A percentile compares a stretch with the other conserved stretches of the same genome.
Conservation (phyloP, 2,797 vertebrate species). For the Falco biarmicus region DNA sequence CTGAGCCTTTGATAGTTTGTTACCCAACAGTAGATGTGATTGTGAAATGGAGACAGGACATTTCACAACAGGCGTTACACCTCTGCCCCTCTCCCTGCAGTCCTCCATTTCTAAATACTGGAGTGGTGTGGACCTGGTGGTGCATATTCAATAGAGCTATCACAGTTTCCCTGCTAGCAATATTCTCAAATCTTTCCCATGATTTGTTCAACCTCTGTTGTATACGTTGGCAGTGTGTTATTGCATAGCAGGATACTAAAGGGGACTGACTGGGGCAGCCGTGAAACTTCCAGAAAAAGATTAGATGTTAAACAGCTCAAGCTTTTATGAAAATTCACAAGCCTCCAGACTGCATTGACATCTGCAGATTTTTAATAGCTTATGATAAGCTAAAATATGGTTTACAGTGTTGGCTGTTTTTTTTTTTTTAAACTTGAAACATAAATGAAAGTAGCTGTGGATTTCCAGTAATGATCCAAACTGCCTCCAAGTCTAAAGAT, state of each 20-base stretch:
- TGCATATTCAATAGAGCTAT: not conserved
- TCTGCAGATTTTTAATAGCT: not conserved
- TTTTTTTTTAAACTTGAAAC: not conserved
- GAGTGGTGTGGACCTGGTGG: not conserved
- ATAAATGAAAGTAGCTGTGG: not conserved
- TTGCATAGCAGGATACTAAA: not conserved
- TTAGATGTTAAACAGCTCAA: not conserved
- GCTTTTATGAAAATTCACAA: not conserved
- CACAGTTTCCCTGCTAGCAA: fast-evolving
- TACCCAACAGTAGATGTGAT: not conserved
- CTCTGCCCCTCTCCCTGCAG: not conserved
- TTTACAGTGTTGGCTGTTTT: not conserved
- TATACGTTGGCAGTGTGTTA: not conserved
- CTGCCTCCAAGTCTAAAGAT: not conserved
- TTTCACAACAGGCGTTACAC: not conserved
- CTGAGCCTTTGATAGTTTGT: not conserved
- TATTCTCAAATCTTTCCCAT: not conserved
- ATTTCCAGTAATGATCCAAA: not conserved
- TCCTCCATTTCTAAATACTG: not conserved
- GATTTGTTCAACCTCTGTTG: not conserved
- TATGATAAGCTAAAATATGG: not conserved
- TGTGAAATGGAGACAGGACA: not conserved
- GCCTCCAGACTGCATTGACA: not conserved
- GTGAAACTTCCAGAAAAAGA: not conserved
- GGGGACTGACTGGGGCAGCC: not conserved